Conservation (phyloP, 2,888 invertebrate species). For the Andrena chrysosceles region DNA sequence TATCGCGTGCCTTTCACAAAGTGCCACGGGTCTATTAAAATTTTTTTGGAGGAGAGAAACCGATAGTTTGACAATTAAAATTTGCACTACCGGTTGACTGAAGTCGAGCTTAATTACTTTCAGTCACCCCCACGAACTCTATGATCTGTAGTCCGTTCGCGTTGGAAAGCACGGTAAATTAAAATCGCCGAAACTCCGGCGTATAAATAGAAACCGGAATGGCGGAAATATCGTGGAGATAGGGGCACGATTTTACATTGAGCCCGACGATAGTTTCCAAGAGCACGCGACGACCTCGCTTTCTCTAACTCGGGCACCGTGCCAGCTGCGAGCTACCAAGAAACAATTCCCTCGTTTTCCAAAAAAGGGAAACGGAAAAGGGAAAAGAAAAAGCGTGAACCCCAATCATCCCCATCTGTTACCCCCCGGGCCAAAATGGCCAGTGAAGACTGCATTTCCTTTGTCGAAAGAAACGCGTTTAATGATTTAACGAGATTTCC, state of each 20-base stretch:
- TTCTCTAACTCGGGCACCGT: constrained; percentile 21
- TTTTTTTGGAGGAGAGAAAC: not conserved
- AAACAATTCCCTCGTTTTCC: constrained; percentile 12
- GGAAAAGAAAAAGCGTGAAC: not conserved
- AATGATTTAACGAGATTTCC: too few species aligned
- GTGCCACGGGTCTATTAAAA: not conserved
- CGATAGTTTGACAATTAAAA: not conserved
- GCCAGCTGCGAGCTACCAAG: constrained; percentile 30
- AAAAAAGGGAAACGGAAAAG: not conserved
- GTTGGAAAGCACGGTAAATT: not conserved
- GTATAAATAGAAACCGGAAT: constrained; percentile 37
- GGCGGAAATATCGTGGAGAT: constrained; percentile 26
- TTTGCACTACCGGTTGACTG: too few species aligned
- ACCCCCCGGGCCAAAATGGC: too few species aligned
- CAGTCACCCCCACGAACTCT: too few species aligned
- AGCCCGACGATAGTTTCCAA: constrained; percentile 36
- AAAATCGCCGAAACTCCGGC: constrained; percentile 26
- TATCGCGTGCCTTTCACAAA: not conserved
- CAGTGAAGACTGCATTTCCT: too few species aligned
- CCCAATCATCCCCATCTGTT: not conserved
- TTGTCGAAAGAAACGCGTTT: too few species aligned
- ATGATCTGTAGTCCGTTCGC: not conserved
- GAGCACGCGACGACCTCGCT: constrained; percentile 27
- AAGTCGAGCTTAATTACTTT: constrained; percentile 13
- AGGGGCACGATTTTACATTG: constrained; percentile 23